Evolutionary conservation across 2,797 vertebrate species (phyloP), one percentile per base, ranked within the genome.

Genomic region (Cirrhinus mrigala): DNA sequence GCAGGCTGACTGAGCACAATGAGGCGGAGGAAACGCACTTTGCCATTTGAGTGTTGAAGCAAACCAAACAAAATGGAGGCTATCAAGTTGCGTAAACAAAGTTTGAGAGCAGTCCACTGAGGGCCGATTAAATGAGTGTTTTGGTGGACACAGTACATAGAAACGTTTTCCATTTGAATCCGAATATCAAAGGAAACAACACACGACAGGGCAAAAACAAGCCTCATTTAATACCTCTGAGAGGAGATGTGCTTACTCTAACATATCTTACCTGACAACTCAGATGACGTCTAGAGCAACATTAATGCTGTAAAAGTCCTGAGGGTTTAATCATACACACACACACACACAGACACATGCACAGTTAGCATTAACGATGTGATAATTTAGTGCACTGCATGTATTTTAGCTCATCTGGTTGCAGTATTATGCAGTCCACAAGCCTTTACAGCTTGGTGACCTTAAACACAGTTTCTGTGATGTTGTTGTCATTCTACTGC

Each of bases 51-150:
- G 33, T 69, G 58, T 74, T 68, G 56, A 74, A 27, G 52, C 76
- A 81, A 78, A 76, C 37, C 50, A 83, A 70, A 74, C 79, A 79
- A 85, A 76, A 79, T 37, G 24, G 50, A 62, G 44, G 60, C 64
- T 69, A 71, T 78, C 52, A 60, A 70, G 76, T 83, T 79, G 60
- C 20, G n/a, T 56, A 80, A 85, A 83, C 87, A 83, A 83, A 81
- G 74, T 81, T 40, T 84, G 66, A 69, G 70, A 83, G 64, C 37
- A 82, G 78, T 81, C 64, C 15, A 11, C 37, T 74, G 50, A 87
- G 68, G 52, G 74, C 48, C 3, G 37, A 74, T 68, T 78, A 82
- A 54, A 75, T 54, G 0, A 68, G 77, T 73, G 76, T 44, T 68
- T 64, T 40, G 24, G 6, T 29, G 69, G 66, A 71, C 46, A n/a